Evolutionary conservation across 2,888 invertebrate genomes (phyloP), one percentile per base, ranked within the genome.

Genomic region (Sphecodes monilicornis): DNA sequence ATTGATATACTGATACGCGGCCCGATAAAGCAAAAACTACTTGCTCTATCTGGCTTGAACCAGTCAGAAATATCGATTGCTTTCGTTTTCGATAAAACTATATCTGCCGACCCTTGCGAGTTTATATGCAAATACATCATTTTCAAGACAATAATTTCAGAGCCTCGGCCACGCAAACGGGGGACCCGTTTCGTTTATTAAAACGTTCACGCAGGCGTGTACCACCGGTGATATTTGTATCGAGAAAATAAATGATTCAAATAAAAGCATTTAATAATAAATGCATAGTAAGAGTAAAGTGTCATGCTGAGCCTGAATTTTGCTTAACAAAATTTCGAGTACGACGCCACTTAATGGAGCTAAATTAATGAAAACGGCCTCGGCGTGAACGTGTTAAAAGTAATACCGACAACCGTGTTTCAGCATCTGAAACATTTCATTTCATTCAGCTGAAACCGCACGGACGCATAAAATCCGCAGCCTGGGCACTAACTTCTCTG

Each of bases 1-100:
- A 22, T 64, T 64, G 64, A 64, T 64, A 32, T 32, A 64, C 64
- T 22, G 64, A 64, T 64, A 64, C 32, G 32, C 64, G 16, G 32
- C 64, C 8, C 32, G 64, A 64, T 64, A 64, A 64, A 64, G 32
- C 18, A 3, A 64, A 64, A 64, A 29, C 32, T 29, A 29, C 60
- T 29, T 13, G 60, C 16, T 60, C 29, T 29, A 16, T 60, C 16
- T 32, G 64, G 64, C 3, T 64, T 64, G 1, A 64, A 64, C 18
- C 57, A 10, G 18, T 29, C 18, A 18, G 32, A 6, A 29, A 18
- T 64, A 18, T 64, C 32, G 64, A 64, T 64, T 29, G 3, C 6
- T 32, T 18, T 8, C 16, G 29, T 64, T 0, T 16, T 32, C 3
- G 1, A 16, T 18, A 18, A 18, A 64, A 32, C 32, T 64, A 8